These are phyloP conservation scores for Megastigmus dorsalis DNA, from an alignment of 2,888 invertebrate species.

Conservation along the genomic window DNA sequence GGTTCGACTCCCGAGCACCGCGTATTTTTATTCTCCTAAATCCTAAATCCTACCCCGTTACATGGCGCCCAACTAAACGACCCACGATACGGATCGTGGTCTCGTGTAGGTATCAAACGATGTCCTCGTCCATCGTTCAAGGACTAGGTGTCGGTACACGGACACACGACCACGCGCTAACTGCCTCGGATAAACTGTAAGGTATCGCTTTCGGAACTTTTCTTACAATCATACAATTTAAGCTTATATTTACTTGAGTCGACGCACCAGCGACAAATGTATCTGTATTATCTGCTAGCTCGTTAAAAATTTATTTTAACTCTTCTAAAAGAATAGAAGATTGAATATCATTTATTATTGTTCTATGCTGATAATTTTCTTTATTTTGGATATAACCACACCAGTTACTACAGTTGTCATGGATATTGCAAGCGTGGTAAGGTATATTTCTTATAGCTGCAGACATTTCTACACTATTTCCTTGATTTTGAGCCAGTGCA, in stretches of 20 bases:
- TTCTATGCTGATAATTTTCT: slow-evolving; percentile 52
- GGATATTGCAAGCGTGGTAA: slow-evolving; percentile 52
- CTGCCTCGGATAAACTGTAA: no score
- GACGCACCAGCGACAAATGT: slow-evolving; percentile 51
- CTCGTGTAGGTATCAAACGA: no score
- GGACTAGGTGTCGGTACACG: no score
- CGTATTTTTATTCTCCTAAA: no score
- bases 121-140: no score
- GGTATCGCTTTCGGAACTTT: slow-evolving; percentile 56
- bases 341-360: slow-evolving; percentile 52
- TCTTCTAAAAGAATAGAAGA: slow-evolving; percentile 47
- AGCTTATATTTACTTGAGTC: slow-evolving; percentile 56
- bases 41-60: no score
- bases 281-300: slow-evolving; percentile 44
- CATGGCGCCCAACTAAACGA: no score
- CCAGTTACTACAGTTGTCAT: slow-evolving; percentile 53
- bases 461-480: slow-evolving; percentile 40
- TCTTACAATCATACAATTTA: slow-evolving; percentile 53
- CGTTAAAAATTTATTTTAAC: slow-evolving; percentile 51
- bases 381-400: slow-evolving; percentile 48
- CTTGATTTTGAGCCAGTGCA: slow-evolving; percentile 51
- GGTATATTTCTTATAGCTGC: slow-evolving; percentile 54
- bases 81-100: no score
- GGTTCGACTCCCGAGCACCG: no score
- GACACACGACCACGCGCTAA: no score